Percentiles rank a stretch among this genome's conserved stretches.
Conservation (phyloP, 1,140 invertebrate species). For the Caerostris extrusa region DNA sequence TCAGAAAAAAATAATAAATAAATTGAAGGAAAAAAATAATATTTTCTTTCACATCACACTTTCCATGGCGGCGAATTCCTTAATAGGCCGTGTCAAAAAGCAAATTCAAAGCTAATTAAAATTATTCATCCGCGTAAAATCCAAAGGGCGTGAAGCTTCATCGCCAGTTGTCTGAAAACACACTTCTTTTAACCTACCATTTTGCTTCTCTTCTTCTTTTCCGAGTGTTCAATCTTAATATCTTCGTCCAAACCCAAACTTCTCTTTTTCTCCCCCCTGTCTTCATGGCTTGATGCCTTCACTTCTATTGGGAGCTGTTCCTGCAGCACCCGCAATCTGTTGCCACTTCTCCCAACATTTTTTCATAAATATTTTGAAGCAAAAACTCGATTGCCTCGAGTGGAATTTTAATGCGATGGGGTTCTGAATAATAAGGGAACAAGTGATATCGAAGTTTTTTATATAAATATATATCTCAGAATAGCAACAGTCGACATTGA, state of each 20-base stretch:
- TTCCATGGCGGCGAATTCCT: background rate
- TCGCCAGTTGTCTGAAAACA: background rate
- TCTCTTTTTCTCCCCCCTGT: background rate
- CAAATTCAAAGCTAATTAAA: constrained; percentile 66
- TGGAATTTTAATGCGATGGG: background rate
- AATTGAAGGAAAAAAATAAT: background rate
- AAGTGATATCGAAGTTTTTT: background rate
- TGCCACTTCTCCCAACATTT: background rate
- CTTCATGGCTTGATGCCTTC: background rate
- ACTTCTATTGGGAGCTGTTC: background rate
- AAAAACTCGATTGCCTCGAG: background rate
- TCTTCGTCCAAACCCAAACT: background rate
- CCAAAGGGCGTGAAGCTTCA: background rate
- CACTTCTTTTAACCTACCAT: background rate
- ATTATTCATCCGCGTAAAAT: constrained; percentile 45
- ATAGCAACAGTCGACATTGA: background rate
- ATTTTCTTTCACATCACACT: background rate
- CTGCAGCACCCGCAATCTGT: constrained; percentile 33
- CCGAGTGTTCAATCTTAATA: constrained; percentile 11
- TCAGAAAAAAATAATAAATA: background rate
- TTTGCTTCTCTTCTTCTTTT: background rate
- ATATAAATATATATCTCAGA: background rate
- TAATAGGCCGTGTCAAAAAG: constrained; percentile 45
- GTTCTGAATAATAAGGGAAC: background rate
- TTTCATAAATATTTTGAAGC: background rate